Conservation (phyloP, 2,797 vertebrate genomes). For the Gallinago nigripennis region DNA sequence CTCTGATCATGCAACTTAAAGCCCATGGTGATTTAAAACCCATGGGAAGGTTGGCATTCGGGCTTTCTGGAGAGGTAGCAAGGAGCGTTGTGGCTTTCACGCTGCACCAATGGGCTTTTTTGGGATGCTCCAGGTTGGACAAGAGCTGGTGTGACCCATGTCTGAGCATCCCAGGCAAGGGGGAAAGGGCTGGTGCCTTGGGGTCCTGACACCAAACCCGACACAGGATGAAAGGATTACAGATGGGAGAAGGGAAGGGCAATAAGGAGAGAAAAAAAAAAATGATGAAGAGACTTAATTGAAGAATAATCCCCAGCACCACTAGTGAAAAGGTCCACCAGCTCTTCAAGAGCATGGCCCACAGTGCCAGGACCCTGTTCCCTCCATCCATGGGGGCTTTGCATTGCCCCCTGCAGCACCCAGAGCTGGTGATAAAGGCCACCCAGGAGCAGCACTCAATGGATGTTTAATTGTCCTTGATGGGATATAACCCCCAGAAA, state of each 20-base stretch:
- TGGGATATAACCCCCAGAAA: not conserved
- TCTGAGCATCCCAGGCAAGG: fast-evolving
- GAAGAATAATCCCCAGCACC: not conserved
- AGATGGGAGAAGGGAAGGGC: not conserved
- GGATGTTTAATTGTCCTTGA: not conserved
- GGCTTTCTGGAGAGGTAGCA: not conserved
- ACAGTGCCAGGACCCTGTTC: not conserved
- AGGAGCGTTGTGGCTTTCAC: not conserved
- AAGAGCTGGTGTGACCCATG: fast-evolving
- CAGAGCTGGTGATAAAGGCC: not conserved
- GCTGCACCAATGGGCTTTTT: not conserved
- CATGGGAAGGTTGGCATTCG: not conserved
- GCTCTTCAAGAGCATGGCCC: not conserved
- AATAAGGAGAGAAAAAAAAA: not conserved
- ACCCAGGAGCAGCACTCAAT: not conserved
- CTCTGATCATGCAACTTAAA: fast-evolving
- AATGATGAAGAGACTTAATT: not conserved
- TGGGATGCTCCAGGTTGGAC: not conserved
- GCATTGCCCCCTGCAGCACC: not conserved
- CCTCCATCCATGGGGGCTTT: not conserved
- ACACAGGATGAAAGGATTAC: not conserved
- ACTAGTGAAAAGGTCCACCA: not conserved
- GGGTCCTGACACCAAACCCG: not conserved
- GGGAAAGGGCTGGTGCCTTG: not conserved
- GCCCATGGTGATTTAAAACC: not conserved